Percentiles rank a stretch among this genome's conserved stretches.
Conservation (phyloP, 2,797 vertebrate genomes). For the Silurus lanzhouensis region DNA sequence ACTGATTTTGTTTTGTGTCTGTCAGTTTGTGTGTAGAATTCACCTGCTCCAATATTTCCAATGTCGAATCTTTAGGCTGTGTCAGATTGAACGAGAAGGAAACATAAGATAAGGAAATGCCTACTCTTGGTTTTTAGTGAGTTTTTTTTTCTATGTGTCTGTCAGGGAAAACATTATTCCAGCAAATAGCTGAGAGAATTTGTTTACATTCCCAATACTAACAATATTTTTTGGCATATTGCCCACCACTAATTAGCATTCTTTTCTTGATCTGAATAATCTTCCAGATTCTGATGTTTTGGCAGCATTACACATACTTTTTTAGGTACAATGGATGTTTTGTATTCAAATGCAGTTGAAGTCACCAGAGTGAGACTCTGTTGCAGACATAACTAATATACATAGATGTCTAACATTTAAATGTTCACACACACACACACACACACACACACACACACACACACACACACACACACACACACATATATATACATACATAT, state of each 20-base stretch:
- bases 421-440: too few species aligned
- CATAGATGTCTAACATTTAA: too few species aligned
- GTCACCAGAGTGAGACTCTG: neutral
- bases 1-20: neutral
- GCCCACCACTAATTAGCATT: too few species aligned
- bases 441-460: too few species aligned
- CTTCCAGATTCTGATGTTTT: too few species aligned
- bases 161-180: neutral
- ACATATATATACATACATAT: too few species aligned
- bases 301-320: too few species aligned
- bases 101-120: neutral
- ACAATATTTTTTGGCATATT: neutral
- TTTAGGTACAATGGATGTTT: too few species aligned
- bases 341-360: too few species aligned
- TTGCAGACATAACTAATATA: neutral
- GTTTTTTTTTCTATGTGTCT: neutral
- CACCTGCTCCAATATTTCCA: neutral
- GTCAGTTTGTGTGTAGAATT: slow-evolving; percentile 9
- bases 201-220: neutral
- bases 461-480: too few species aligned
- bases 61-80: neutral
- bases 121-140: neutral
- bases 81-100: slow-evolving; percentile 9
- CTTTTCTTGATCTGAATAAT: too few species aligned
- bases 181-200: neutral